Conservation (phyloP, 2,797 vertebrate species). For the Gobionotothen gibberifrons region DNA sequence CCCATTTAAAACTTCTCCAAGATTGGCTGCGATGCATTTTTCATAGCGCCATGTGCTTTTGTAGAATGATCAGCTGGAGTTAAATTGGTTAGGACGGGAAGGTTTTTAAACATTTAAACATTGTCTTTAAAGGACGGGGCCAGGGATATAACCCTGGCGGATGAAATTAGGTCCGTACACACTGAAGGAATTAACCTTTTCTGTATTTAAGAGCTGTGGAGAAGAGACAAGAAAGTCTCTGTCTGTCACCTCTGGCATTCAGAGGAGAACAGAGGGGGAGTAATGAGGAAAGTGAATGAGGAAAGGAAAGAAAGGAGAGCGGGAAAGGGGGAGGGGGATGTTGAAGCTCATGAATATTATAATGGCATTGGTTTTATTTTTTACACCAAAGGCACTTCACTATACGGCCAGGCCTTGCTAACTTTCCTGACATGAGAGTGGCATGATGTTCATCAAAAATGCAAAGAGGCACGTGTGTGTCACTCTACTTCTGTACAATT, state of each 20-base stretch:
- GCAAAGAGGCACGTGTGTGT: background rate
- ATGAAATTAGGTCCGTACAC: slow-evolving; percentile 76
- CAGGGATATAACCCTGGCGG: slow-evolving; percentile 58
- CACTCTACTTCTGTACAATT: background rate
- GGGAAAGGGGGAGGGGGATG: slow-evolving; percentile 30
- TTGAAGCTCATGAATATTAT: slow-evolving; percentile 82
- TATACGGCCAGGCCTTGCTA: slow-evolving; percentile 55
- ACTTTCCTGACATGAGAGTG: slow-evolving; percentile 64
- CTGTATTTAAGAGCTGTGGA: slow-evolving; percentile 69
- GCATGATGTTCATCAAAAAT: slow-evolving; percentile 49
- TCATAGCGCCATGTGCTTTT: slow-evolving; percentile 79
- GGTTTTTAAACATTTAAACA: slow-evolving; percentile 85
- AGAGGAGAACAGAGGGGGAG: slow-evolving; percentile 38
- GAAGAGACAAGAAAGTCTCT: slow-evolving; percentile 66
- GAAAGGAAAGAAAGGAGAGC: slow-evolving; percentile 19
- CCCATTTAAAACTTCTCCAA: slow-evolving; percentile 72
- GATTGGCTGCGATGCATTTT: slow-evolving; percentile 80
- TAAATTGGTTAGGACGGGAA: slow-evolving; percentile 84
- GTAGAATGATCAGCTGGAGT: slow-evolving; percentile 81
- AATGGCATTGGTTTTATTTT: slow-evolving; percentile 68
- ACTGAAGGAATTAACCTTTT: slow-evolving; percentile 79
- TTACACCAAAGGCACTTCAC: slow-evolving; percentile 52
- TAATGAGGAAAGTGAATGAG: slow-evolving; percentile 21
- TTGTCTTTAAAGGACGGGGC: slow-evolving; percentile 66
- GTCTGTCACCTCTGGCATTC: slow-evolving; percentile 72